These are phyloP conservation scores for Drosophila seclusa DNA, from an alignment of 2,888 invertebrate species.

Conservation along the genomic window DNA sequence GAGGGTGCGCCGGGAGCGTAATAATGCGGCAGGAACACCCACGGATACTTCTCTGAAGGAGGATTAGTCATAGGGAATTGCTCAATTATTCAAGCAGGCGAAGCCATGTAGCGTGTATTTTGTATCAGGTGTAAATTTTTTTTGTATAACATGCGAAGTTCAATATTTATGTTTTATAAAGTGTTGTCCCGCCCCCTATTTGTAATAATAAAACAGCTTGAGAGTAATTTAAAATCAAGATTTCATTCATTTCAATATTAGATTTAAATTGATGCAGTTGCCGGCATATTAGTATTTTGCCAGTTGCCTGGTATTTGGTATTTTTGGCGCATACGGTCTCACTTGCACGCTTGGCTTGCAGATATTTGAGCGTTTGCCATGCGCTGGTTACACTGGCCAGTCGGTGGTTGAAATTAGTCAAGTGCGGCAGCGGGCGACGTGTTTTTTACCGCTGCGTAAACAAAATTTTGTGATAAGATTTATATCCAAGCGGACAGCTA, in stretches of 20 bases:
- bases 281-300: slow-evolving; percentile 25
- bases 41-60: slow-evolving; percentile 20
- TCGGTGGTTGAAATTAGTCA: slow-evolving; percentile 60
- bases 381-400: slow-evolving; percentile 44
- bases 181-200: slow-evolving; percentile 21
- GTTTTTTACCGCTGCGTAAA: slow-evolving; percentile 60
- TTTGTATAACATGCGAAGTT: slow-evolving; percentile 11
- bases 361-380: slow-evolving; percentile 6
- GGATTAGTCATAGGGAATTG: slow-evolving; percentile 38
- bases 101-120: slow-evolving; percentile 9
- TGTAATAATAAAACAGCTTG: slow-evolving; percentile 25
- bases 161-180: slow-evolving; percentile 9
- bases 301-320: slow-evolving; percentile 15
- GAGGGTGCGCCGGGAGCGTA: slow-evolving; percentile 86
- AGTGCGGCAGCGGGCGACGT: slow-evolving; percentile 47
- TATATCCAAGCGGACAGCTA: slow-evolving; percentile 14
- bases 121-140: slow-evolving; percentile 11
- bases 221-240: background rate
- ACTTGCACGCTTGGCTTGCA: background rate
- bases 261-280: slow-evolving; percentile 7
- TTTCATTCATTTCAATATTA: background rate
- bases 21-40: background rate
- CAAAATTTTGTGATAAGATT: slow-evolving; percentile 66
- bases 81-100: slow-evolving; percentile 5
- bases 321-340: slow-evolving; percentile 10